These are phyloP conservation scores for Botia kubotai DNA, from an alignment of 2,797 vertebrate genomes.

Conservation along the genomic window DNA sequence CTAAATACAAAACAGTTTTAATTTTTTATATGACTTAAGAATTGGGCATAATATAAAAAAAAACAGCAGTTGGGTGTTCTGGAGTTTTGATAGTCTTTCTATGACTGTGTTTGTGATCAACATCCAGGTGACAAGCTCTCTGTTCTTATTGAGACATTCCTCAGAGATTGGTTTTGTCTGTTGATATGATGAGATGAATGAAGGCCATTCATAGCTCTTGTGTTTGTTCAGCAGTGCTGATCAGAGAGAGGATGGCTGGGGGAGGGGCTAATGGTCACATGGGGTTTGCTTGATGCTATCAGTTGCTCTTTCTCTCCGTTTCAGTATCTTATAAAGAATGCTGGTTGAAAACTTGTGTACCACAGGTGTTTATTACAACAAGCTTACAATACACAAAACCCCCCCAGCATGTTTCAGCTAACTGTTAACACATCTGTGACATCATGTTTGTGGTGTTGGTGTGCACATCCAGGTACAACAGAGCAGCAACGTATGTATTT, in stretches of 20 bases:
- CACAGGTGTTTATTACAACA: not conserved
- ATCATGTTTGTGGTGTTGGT: not conserved
- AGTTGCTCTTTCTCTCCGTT: slow-evolving; percentile 7
- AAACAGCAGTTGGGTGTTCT: not conserved
- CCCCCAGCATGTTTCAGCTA: not conserved
- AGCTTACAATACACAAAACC: not conserved
- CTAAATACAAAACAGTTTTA: no score
- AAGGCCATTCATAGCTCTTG: slow-evolving; percentile 63
- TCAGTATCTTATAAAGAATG: slow-evolving; percentile 10
- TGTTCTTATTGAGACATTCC: slow-evolving; percentile 48
- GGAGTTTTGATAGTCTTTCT: not conserved
- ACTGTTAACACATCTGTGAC: not conserved
- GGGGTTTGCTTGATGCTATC: slow-evolving; percentile 21
- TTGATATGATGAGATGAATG: slow-evolving; percentile 59
- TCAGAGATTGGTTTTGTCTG: slow-evolving; percentile 54
- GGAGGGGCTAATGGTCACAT: slow-evolving; percentile 54
- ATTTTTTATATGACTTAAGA: no score
- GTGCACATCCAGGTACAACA: not conserved
- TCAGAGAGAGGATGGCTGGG: slow-evolving; percentile 57
- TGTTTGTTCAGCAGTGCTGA: slow-evolving; percentile 60
- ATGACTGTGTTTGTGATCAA: not conserved
- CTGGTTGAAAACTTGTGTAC: slow-evolving; percentile 8
- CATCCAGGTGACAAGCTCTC: slow-evolving; percentile 5
- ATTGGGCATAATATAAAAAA: no score
- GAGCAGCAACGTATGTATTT: not conserved